Base-by-base conservation (phyloP, 2,113 vertebrate genomes). In the Campylomormyrus numenius region DNA sequence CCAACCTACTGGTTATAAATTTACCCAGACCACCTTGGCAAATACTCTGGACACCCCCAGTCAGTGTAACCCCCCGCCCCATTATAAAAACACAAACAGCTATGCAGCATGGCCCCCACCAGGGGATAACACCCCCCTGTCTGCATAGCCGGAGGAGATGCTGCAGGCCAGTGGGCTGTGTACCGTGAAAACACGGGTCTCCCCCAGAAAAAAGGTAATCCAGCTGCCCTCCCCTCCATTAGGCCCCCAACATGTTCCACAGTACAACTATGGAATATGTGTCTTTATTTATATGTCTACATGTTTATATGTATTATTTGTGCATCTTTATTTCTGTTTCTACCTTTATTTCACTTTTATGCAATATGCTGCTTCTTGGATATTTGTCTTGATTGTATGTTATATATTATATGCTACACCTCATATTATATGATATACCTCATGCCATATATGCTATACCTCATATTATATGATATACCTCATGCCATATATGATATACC, bases 101-200 rank as follows among this genome's bases (percentile, higher is more conserved):
- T 42, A 45, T 39, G 42, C 42, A 31, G 87, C 46, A 39, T 42
- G n/a, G 80, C 6, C 45, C 24, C n/a, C 58, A 24, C 39, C 50
- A 7, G 70, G 83, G 70, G n/a, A n/a, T 46, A 45, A 9, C 35
- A 5, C 42, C 19, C 13, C 39, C 10, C 35, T n/a, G 31, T 80
- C 17, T 42, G 66, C 52, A 46, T 90, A 84, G 90, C 91, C 91
- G 86, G 88, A 91, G 91, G 91, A 85, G 80, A 52, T 89, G 91
- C 91, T 91, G 85, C 46, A 58, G 91, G 92, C 90, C 49, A 91
- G 10, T 90, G 88, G 88, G 89, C 77, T 88, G 89, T 91, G 56
- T 80, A 88, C 35, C 27, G 45, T 3, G 24, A 56, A 74, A 45
- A 87, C 90, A 86, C 46, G 46, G 27, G 21, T 70, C 58, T 80